These are phyloP conservation scores for Sebastes paucispinis DNA, from an alignment of 2,797 vertebrate species.

Conservation along the genomic window DNA sequence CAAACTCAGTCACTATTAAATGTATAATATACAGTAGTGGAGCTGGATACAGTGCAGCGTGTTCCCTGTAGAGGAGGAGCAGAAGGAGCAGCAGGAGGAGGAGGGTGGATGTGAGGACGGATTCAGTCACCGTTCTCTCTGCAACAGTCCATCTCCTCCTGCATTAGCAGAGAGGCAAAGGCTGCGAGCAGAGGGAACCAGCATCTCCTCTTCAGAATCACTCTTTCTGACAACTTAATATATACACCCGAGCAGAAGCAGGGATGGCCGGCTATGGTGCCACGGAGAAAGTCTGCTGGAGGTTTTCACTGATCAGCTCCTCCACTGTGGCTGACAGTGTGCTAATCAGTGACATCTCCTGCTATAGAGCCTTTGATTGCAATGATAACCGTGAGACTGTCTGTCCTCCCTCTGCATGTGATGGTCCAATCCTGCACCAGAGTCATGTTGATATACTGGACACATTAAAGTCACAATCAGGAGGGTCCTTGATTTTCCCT, in stretches of 20 bases:
- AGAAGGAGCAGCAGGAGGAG: neutral
- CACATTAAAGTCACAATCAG: neutral
- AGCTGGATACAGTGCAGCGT: conserved; percentile 8
- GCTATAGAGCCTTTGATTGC: neutral
- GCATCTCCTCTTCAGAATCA: conserved; percentile 40
- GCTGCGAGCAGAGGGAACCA: conserved; percentile 37
- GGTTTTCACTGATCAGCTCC: conserved; percentile 26
- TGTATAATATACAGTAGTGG: conserved; percentile 45
- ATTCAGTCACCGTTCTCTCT: conserved; percentile 34
- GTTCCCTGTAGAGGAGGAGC: conserved; percentile 24
- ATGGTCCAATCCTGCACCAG: neutral
- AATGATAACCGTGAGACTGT: conserved; percentile 7
- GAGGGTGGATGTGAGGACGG: conserved; percentile 34
- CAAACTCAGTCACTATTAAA: conserved; percentile 50
- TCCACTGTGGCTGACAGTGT: conserved; percentile 1
- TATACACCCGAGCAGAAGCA: neutral
- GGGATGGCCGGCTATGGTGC: conserved; percentile 24
- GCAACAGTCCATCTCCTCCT: conserved; percentile 42
- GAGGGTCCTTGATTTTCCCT: neutral
- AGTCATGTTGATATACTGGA: neutral
- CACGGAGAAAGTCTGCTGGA: neutral
- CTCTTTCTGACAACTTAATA: conserved; percentile 58
- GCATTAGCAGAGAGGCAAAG: conserved; percentile 43
- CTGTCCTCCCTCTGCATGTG: neutral
- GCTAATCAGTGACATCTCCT: conserved; percentile 30